phyloP scores from a whole-genome alignment of 2,888 invertebrate species.

The Chaetoderma sp. region DNA sequence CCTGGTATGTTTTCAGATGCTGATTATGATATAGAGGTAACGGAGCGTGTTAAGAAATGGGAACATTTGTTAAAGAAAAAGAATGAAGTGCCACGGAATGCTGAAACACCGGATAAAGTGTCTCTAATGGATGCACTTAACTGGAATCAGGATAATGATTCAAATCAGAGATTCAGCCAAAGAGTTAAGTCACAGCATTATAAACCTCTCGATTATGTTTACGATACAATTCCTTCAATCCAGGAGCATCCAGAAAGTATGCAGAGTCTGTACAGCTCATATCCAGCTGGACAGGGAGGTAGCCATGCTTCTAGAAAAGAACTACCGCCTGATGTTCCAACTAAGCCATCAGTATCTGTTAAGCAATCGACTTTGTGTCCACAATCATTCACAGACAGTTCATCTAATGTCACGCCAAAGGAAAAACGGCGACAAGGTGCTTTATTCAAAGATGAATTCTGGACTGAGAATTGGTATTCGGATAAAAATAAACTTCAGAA shows the following conservation, averaged over 20 bases:
- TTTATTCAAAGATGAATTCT: not conserved
- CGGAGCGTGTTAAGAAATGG: slow-evolving; percentile 62
- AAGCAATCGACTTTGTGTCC: not conserved
- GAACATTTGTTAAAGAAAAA: slow-evolving; percentile 52
- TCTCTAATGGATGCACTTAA: not conserved
- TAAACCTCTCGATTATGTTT: not conserved
- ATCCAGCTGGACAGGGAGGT: not conserved
- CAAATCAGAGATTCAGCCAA: too few relatives aligned
- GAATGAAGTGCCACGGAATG: not conserved
- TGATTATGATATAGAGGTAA: slow-evolving; percentile 60
- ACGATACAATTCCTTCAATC: not conserved
- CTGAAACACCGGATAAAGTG: not conserved
- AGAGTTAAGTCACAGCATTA: too few relatives aligned
- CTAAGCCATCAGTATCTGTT: not conserved
- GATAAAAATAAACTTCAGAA: too few relatives aligned
- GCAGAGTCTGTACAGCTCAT: not conserved
- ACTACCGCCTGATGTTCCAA: not conserved
- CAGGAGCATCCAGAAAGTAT: not conserved
- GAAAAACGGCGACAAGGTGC: not conserved
- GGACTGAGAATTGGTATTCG: slow-evolving; percentile 1
- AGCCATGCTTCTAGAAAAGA: not conserved
- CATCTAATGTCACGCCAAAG: too few relatives aligned
- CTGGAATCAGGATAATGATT: not conserved
- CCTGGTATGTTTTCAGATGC: slow-evolving; percentile 63
- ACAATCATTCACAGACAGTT: too few relatives aligned